phyloP scores from a whole-genome alignment of 1,140 invertebrate species.

The Drosophila oshimai region DNA sequence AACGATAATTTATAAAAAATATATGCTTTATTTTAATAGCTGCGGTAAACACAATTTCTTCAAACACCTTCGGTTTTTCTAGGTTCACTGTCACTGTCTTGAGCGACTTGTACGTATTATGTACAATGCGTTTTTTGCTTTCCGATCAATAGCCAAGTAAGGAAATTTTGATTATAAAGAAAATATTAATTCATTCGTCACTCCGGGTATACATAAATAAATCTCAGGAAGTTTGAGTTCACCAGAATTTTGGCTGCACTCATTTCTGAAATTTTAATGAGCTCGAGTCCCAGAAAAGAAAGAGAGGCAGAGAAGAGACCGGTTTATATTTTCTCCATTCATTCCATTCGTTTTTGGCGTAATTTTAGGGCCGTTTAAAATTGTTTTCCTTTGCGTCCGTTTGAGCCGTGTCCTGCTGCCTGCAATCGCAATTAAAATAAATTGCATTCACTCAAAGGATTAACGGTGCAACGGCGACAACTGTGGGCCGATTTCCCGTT shows the following conservation, averaged over 20 bases:
- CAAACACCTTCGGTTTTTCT: no score
- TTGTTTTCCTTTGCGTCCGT: conserved; percentile 23
- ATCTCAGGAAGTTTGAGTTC: background rate
- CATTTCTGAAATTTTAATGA: conserved; percentile 41
- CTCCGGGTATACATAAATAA: no score
- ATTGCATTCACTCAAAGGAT: conserved; percentile 54
- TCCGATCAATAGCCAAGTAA: no score
- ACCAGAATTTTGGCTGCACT: background rate
- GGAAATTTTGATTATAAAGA: no score
- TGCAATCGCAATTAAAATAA: conserved; percentile 65
- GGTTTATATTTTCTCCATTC: background rate
- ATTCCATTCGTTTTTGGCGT: conserved; percentile 8
- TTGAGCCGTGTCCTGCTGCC: conserved; percentile 14
- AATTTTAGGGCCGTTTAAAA: conserved; percentile 45
- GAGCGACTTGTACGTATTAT: no score
- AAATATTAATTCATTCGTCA: no score
- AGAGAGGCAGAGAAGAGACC: background rate
- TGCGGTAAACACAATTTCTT: no score
- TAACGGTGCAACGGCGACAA: background rate
- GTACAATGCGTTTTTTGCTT: no score
- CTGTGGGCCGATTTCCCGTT: background rate
- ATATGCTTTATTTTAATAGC: no score
- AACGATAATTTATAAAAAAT: no score
- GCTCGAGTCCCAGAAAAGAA: conserved; percentile 25
- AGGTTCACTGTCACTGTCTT: no score